Evolutionary conservation across 1,140 invertebrate species (phyloP), one percentile per base, ranked within the genome.

Genomic region (Maconellicoccus hirsutus): DNA sequence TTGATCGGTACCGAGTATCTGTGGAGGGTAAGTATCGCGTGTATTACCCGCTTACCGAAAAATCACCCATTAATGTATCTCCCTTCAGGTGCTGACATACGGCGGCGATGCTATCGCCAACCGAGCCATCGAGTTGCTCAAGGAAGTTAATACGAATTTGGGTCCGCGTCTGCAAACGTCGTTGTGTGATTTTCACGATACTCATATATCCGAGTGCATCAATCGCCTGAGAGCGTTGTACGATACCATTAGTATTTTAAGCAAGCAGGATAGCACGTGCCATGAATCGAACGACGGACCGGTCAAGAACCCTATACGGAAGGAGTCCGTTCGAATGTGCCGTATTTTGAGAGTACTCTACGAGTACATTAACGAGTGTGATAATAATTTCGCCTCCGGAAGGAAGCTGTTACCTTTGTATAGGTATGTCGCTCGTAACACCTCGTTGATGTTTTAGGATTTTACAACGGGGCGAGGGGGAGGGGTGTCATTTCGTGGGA

Each of bases 351-450:
- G 93, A 82, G 94, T 97, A 75, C 84, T 98, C 73, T 89, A 93
- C 76, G 94, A 98, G 82, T 98, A 98, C 78, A 89, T 98, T 71
- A 91, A 89, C 73, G 94, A 98, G 80, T 98, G 94, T 83, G 96
- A 98, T 83, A 87, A 89, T 71, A 88, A 91, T 71, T 98, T 93
- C 81, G 87, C 87, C 25, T 90, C 91, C 10, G 95, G 98, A 79
- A 84, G 96, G 73, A 88, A 90, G 75, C 90, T 94, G 77, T 81
- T 97, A 74, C 93, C 93, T 26, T 85, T 96, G 66, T 89, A 91
- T 77, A 88, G 90, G 86, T 91, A 78, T 3, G 42, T 52, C 12
- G 3, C 4, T 33, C 29, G 29, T 6, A 33, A 3, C 12, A 33
- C 29, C 29, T 12, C 3, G 29, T 33, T 33, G 29, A n/a, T n/a